A percentile compares a stretch with the other conserved stretches of the same genome.
Evolutionary conservation across 2,113 vertebrate species (phyloP).

Genomic region (Poeciliopsis retropinna): DNA sequence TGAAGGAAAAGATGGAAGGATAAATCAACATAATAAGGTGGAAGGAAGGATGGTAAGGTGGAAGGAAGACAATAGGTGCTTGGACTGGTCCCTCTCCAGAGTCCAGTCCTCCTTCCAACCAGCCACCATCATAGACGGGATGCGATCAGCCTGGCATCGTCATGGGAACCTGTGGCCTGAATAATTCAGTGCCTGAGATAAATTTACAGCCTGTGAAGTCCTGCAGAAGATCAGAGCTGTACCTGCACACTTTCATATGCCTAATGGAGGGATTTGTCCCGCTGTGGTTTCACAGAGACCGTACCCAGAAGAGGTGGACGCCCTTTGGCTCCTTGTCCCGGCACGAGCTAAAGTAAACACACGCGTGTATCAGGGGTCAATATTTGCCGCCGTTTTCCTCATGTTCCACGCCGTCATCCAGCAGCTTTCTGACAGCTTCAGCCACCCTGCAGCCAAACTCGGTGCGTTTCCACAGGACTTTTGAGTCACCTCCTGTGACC

Average conservation of each 20-base stretch:
- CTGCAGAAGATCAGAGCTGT: slow-evolving; percentile 20
- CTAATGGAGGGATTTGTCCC: slow-evolving; percentile 11
- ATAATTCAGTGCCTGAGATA: slow-evolving; percentile 65
- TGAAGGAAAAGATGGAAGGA: too few species aligned
- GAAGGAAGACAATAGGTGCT: too few species aligned
- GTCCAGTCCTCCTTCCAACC: too few species aligned
- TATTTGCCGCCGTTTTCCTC: slow-evolving; percentile 42
- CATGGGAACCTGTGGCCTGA: slow-evolving; percentile 57
- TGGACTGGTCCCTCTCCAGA: too few species aligned
- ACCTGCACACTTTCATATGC: slow-evolving; percentile 10
- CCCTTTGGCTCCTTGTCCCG: neutral
- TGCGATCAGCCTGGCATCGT: slow-evolving; percentile 44
- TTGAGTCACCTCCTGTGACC: slow-evolving; percentile 6
- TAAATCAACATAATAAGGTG: too few species aligned
- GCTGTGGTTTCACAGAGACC: slow-evolving; percentile 11
- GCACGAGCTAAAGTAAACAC: slow-evolving; percentile 41
- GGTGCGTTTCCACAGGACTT: slow-evolving; percentile 17
- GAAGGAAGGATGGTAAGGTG: too few species aligned
- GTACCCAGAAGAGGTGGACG: neutral
- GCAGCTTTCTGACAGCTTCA: slow-evolving; percentile 31
- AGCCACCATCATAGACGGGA: slow-evolving; percentile 38
- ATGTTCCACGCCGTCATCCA: slow-evolving; percentile 1
- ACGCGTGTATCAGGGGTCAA: slow-evolving; percentile 44
- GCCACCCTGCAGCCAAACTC: slow-evolving; percentile 19
- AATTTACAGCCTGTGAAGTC: slow-evolving; percentile 55